Base-by-base conservation (phyloP, 2,797 vertebrate genomes). In the Triplophysa bombifrons region DNA sequence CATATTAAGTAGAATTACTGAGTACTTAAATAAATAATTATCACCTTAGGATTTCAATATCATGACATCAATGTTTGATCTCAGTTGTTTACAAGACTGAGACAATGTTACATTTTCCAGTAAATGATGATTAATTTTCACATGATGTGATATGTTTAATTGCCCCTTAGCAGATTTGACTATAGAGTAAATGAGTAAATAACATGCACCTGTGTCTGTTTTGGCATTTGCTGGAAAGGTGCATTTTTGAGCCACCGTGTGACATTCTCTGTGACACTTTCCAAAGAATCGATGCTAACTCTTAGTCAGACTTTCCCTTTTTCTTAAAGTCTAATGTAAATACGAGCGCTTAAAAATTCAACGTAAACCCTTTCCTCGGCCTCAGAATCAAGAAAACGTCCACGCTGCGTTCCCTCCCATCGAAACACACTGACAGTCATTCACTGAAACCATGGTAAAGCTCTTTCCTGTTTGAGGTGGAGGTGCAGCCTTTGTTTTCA, bases 381-480 rank as follows among this genome's bases (percentile, higher is more conserved):
- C 64, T 38, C 30, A 17, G 27, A 63, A 30, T 17, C 2, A 65
- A 65, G 12, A 55, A 50, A 76, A 27, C 48, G 9, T 76, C 10
- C 10, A 27, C 50, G 34, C 34, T 76, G 34, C 41, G 16, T 55
- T 76, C 53, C 8, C 74, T 58, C 53, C 22, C 38, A 20, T 68
- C 38, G 51, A 68, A 76, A 76, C 74, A 60, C 17, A 9, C 34
- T 13, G 16, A 66, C 51, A 76, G 65, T 76, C 65, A 68, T 67
- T 68, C 53, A 48, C 27, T 74, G 70, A 66, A 73, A 73, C 34
- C 9, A 22, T 51, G 63, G 72, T 72, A 14, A 53, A 75, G 51
- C 22, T 12, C 55, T 78, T 58, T 12, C 74, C 82, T 68, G 53
- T 76, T 76, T 76, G 64, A 76, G 74, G 74, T 76, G 51, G 64